phyloP scores from a whole-genome alignment of 1,140 invertebrate genomes.

The Callitettix versicolor region DNA sequence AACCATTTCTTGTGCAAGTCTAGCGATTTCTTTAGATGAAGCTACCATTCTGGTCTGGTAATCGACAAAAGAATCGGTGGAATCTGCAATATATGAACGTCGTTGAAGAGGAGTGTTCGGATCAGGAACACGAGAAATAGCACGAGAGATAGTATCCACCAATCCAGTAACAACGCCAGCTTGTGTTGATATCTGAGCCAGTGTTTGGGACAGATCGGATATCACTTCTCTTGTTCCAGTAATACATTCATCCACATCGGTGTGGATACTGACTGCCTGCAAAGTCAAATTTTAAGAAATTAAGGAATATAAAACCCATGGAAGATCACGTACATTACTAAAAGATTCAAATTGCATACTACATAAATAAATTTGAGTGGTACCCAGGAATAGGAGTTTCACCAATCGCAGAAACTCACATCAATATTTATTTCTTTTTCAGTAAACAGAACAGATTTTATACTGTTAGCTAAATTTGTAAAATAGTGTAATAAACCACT shows the following conservation, averaged over 20 bases:
- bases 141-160: constrained; percentile 79
- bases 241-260: constrained; percentile 72
- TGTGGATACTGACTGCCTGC: constrained; percentile 62
- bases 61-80: constrained; percentile 71
- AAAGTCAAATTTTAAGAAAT: too few species aligned
- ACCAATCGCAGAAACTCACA: too few species aligned
- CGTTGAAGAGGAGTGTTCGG: constrained; percentile 36
- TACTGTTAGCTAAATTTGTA: too few species aligned
- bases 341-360: too few species aligned
- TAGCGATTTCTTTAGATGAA: constrained; percentile 85
- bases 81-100: constrained; percentile 18
- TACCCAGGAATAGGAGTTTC: too few species aligned
- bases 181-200: constrained; percentile 77
- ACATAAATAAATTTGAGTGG: too few species aligned
- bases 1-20: constrained; percentile 88
- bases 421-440: too few species aligned
- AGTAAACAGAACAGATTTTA: too few species aligned
- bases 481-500: too few species aligned
- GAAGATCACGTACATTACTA: too few species aligned
- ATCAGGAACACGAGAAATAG: constrained; percentile 71
- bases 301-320: too few species aligned
- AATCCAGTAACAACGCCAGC: constrained; percentile 76
- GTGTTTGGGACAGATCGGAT: constrained; percentile 64
- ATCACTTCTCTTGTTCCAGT: constrained; percentile 69
- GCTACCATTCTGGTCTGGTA: constrained; percentile 96